Conservation (phyloP, 92 coral and sea anemone genomes). For the Diadumene lineata region DNA sequence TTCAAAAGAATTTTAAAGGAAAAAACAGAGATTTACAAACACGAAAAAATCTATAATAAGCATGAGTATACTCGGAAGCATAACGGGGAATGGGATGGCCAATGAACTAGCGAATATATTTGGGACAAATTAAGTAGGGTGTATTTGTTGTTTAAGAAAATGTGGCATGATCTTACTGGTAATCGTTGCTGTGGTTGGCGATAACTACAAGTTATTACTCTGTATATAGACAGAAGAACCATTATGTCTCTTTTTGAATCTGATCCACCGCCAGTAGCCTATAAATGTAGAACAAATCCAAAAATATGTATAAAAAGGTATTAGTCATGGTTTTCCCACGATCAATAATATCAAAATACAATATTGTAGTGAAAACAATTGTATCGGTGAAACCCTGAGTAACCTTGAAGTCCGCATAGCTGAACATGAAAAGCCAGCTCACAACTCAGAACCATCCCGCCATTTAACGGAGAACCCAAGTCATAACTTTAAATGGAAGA, state of each 20-base stretch:
- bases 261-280: conserved; percentile 1
- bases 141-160: neutral
- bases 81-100: neutral
- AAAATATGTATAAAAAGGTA: neutral
- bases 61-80: neutral
- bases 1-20: neutral
- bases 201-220: conserved; percentile 65
- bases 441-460: too few relatives aligned
- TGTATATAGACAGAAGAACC: conserved; percentile 55
- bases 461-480: too few relatives aligned
- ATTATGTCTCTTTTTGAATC: conserved; percentile 35
- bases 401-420: too few relatives aligned
- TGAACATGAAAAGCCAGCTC: too few relatives aligned
- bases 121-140: neutral
- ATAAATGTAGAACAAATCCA: neutral
- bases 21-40: neutral
- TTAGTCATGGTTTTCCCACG: neutral
- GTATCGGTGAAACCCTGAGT: neutral
- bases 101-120: neutral
- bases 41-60: neutral
- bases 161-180: neutral
- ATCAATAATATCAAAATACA: neutral
- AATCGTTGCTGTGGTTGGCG: conserved; percentile 9
- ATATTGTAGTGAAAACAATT: neutral
- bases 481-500: too few relatives aligned